A percentile compares a stretch with the other conserved stretches of the same genome.
Evolutionary conservation across 2,113 vertebrate species (phyloP).

Genomic region (Amphilophus citrinellus): DNA sequence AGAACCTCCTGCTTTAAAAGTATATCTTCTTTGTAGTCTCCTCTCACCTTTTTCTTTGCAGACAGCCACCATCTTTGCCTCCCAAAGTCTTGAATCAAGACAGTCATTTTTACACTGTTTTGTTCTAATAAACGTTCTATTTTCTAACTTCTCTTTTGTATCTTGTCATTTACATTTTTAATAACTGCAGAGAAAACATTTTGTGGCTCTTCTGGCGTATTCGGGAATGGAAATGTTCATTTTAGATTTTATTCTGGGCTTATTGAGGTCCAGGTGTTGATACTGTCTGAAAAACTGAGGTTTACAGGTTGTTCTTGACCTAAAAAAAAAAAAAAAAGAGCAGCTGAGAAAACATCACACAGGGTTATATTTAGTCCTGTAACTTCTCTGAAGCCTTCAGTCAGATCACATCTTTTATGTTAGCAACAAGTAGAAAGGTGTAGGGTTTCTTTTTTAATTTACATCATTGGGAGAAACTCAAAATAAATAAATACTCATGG

Average conservation of each 20-base stretch:
- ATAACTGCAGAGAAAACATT: not conserved
- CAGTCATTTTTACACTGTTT: conserved; percentile 29
- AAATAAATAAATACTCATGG: not conserved
- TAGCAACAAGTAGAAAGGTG: not conserved
- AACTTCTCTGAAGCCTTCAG: not conserved
- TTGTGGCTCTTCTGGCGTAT: too few species aligned
- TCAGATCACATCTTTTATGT: not conserved
- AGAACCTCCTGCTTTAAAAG: not conserved
- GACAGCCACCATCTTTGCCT: conserved; percentile 66
- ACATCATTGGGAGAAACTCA: too few species aligned
- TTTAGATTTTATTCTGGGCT: not conserved
- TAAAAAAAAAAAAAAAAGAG: not conserved
- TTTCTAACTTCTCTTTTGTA: conserved; percentile 43
- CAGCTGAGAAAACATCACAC: not conserved
- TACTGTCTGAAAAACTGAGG: not conserved
- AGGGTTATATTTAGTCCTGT: too few species aligned
- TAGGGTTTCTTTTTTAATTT: too few species aligned
- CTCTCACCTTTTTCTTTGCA: not conserved
- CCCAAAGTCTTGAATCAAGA: conserved; percentile 67
- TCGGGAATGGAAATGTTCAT: not conserved
- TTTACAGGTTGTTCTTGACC: not conserved
- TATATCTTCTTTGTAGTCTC: not conserved
- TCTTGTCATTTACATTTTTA: conserved; percentile 4
- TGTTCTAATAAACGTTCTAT: conserved; percentile 62
- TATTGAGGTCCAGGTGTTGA: not conserved